Evolutionary conservation across 2,888 invertebrate genomes (phyloP).

Genomic region (Ectemnius continuus): DNA sequence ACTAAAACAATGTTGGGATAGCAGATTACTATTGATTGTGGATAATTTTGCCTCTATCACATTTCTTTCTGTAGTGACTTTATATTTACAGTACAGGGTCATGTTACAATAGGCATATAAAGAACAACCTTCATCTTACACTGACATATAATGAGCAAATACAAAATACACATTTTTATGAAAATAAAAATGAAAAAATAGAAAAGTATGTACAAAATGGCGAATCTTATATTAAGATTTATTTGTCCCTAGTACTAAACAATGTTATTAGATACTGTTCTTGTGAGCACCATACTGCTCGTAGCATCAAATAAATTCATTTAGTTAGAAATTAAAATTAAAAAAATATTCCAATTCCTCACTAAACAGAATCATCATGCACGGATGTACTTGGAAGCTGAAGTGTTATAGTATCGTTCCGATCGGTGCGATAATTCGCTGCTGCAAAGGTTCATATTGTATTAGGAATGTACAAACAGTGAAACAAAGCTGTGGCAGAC

Average conservation of each 20-base stretch:
- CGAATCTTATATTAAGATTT: slow-evolving; percentile 36
- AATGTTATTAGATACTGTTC: slow-evolving; percentile 17
- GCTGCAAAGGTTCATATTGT: no score
- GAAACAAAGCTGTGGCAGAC: no score
- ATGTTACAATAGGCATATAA: slow-evolving; percentile 50
- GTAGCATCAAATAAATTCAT: slow-evolving; percentile 13
- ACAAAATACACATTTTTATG: slow-evolving; percentile 57
- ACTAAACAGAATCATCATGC: slow-evolving; percentile 19
- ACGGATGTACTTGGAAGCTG: slow-evolving; percentile 32
- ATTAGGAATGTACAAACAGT: no score
- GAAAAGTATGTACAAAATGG: slow-evolving; percentile 56
- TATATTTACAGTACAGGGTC: slow-evolving; percentile 52
- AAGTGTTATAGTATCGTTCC: slow-evolving; percentile 17
- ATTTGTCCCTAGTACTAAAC: slow-evolving; percentile 46
- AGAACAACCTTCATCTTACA: slow-evolving; percentile 40
- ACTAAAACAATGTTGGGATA: slow-evolving; percentile 22
- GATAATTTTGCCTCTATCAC: slow-evolving; percentile 22
- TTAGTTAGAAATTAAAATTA: slow-evolving; percentile 22
- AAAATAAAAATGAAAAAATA: slow-evolving; percentile 55
- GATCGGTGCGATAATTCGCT: neutral
- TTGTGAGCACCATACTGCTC: slow-evolving; percentile 29
- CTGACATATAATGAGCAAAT: slow-evolving; percentile 48
- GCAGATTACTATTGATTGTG: slow-evolving; percentile 30
- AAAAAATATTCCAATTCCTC: slow-evolving; percentile 26
- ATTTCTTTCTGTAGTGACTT: slow-evolving; percentile 37